Base-by-base conservation (phyloP, 2,113 vertebrate genomes). In the Mastomys coucha region DNA sequence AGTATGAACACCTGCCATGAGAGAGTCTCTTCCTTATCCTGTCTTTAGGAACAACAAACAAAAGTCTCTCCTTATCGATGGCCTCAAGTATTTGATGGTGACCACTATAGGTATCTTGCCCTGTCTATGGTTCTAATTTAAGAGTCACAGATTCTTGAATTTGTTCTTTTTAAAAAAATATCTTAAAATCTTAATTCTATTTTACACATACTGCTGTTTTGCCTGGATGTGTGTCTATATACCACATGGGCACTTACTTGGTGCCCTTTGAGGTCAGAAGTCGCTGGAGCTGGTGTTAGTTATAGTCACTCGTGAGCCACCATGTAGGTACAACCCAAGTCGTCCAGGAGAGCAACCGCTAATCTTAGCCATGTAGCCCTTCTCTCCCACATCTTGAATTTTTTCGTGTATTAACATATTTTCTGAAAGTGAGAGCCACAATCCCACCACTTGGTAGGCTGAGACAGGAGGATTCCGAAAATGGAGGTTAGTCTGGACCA, bases 61-160 rank as follows among this genome's bases (percentile, higher is more conserved):
- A 77, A 89, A 69, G 28, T 45, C 24, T 51, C 90, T 80, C 45
- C 72, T 10, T 87, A 87, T 77, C 33, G 91, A 91, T 89, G 24
- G 0, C 39, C 53, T 53, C 51, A 94, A 69, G 45, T 96, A 82
- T 89, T 89, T 91, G 39, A 89, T 72, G 24, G 76, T 87, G 53
- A 56, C 58, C 69, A 5, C 88, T 51, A 89, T 33, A 72, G 91
- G n/a, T 92, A 31, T 76, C 80, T 81, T 88, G 65, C 70, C 60
- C 26, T 17, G 73, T 88, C n/a, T 58, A 12, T n/a, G 53, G 22
- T 58, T 81, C 36, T 81, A 16, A 60, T 16, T 39, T n/a, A 82
- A 60, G 22, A 26, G 1, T 31, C 56, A 42, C 28, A 63, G 6
- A 42, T 63, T 84, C 81, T 84, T 60, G 13, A 60, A 63, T 84